Evolutionary conservation across 1,140 invertebrate genomes (phyloP).

Genomic region (Eurosta solidaginis): DNA sequence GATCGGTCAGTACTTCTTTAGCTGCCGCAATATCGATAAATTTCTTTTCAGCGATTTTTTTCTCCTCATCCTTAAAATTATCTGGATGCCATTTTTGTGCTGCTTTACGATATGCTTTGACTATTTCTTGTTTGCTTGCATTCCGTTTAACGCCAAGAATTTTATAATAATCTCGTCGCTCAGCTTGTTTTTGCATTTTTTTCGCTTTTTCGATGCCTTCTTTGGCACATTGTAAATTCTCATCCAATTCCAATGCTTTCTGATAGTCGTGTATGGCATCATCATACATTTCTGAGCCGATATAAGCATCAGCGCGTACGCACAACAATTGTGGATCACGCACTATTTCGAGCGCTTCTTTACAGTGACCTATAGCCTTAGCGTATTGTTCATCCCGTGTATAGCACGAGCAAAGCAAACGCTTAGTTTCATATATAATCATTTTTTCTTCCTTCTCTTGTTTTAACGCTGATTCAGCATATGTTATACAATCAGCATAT

Average conservation of each 20-base stretch:
- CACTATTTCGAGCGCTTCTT: slow-evolving; percentile 77
- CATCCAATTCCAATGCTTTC: slow-evolving; percentile 84
- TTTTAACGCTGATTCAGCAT: slow-evolving; percentile 71
- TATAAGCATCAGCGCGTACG: slow-evolving; percentile 90
- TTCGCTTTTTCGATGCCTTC: slow-evolving; percentile 89
- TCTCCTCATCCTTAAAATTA: slow-evolving; percentile 89
- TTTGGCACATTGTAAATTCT: slow-evolving; percentile 78
- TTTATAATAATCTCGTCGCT: slow-evolving; percentile 97
- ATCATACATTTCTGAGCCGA: slow-evolving; percentile 89
- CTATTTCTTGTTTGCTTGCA: slow-evolving; percentile 90
- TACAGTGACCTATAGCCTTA: slow-evolving; percentile 76
- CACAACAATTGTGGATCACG: slow-evolving; percentile 81
- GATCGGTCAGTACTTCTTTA: slow-evolving; percentile 89
- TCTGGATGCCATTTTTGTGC: slow-evolving; percentile 99
- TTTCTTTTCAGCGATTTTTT: slow-evolving; percentile 95
- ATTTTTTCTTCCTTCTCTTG: slow-evolving; percentile 72
- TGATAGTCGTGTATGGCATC: slow-evolving; percentile 90
- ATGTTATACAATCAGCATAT: slow-evolving; percentile 76
- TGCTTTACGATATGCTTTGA: slow-evolving; percentile 95
- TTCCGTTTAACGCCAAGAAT: slow-evolving; percentile 79
- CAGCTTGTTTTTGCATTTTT: slow-evolving; percentile 91
- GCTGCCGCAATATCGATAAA: slow-evolving; percentile 99
- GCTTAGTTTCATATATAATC: slow-evolving; percentile 76
- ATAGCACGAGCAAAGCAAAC: slow-evolving; percentile 76
- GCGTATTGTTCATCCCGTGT: slow-evolving; percentile 70